These are phyloP conservation scores for Saturnia japonica DNA, from an alignment of 2,888 invertebrate species.

Conservation along the genomic window DNA sequence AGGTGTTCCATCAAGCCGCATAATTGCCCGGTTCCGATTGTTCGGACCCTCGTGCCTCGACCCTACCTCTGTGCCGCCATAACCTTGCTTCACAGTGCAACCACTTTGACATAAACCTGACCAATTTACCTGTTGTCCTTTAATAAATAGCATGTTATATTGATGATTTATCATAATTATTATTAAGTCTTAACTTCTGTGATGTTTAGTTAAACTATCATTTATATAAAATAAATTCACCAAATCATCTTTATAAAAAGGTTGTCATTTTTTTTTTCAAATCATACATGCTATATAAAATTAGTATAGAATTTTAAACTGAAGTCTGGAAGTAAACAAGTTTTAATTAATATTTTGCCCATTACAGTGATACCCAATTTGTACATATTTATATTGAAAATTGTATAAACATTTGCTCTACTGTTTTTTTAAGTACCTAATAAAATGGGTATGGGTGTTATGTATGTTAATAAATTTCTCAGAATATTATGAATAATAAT, in stretches of 20 bases:
- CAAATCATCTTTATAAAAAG: not conserved
- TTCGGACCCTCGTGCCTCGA: constrained; percentile 36
- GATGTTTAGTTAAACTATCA: not conserved
- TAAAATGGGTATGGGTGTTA: too few relatives aligned
- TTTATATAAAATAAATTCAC: not conserved
- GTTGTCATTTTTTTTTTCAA: not conserved
- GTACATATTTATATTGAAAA: too few relatives aligned
- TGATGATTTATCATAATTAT: not conserved
- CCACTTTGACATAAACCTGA: constrained; percentile 7
- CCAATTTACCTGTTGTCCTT: not conserved
- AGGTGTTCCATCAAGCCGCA: constrained; percentile 65
- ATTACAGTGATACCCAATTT: too few relatives aligned
- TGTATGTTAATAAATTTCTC: too few relatives aligned
- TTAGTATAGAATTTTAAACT: not conserved
- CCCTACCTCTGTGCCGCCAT: constrained; percentile 25
- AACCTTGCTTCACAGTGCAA: constrained; percentile 10
- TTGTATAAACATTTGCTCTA: too few relatives aligned
- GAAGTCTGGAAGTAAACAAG: not conserved
- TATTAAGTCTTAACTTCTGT: too few relatives aligned
- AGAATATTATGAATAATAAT: too few relatives aligned
- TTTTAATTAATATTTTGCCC: too few relatives aligned
- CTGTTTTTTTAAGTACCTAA: too few relatives aligned
- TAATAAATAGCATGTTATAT: not conserved
- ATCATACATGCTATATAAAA: not conserved
- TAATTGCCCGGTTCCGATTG: constrained; percentile 74